phyloP scores from a whole-genome alignment of 2,888 invertebrate species.

The Xylota sylvarum region DNA sequence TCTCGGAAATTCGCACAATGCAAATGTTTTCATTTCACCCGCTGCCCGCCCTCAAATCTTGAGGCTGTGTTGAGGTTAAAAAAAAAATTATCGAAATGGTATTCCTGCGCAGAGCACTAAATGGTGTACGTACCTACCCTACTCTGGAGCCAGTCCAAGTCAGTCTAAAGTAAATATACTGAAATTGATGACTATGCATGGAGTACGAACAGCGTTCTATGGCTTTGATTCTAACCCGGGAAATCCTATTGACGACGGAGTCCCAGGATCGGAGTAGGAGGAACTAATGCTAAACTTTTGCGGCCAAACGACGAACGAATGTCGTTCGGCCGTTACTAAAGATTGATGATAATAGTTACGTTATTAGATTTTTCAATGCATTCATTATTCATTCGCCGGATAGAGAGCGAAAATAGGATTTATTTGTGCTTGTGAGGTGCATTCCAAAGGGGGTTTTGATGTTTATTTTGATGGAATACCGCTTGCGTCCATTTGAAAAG shows the following conservation, averaged over 20 bases:
- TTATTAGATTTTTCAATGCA: conserved; percentile 77
- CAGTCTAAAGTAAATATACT: conserved; percentile 45
- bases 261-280: not conserved
- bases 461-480: conserved; percentile 62
- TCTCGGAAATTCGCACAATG: conserved; percentile 69
- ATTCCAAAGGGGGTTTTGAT: conserved; percentile 31
- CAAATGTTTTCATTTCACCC: conserved; percentile 27
- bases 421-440: conserved; percentile 10
- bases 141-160: conserved; percentile 26
- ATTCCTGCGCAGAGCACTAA: conserved; percentile 19
- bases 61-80: not conserved
- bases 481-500: conserved; percentile 62
- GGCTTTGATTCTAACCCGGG: conserved; percentile 41
- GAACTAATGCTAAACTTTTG: conserved; percentile 13
- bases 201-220: conserved; percentile 5
- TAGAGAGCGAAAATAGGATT: conserved; percentile 58
- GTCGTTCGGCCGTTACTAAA: conserved; percentile 67
- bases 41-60: not conserved
- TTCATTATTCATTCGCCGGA: conserved; percentile 72
- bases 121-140: conserved; percentile 2
- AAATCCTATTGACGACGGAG: conserved; percentile 38
- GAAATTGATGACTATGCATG: conserved; percentile 59
- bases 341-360: conserved; percentile 76
- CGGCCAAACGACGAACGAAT: conserved; percentile 53
- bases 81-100: conserved; percentile 37